phyloP scores from a whole-genome alignment of 2,888 invertebrate genomes.

The Drosophila atroscutellata region DNA sequence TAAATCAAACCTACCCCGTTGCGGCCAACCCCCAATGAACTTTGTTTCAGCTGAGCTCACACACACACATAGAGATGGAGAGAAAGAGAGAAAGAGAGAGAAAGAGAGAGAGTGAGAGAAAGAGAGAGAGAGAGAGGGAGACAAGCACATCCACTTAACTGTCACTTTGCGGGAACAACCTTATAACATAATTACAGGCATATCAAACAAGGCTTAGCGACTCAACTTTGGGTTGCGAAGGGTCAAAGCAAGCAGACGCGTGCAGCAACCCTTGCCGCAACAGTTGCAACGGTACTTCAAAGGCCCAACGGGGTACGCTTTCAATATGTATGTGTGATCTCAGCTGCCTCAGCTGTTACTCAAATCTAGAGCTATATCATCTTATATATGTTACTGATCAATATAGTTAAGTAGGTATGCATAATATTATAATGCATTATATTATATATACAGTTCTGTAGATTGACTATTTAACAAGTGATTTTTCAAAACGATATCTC shows the following conservation, averaged over 20 bases:
- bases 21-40: slow-evolving; percentile 41
- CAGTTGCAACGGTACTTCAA: slow-evolving; percentile 16
- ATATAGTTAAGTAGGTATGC: background rate
- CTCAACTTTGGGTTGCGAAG: slow-evolving; percentile 22
- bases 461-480: background rate
- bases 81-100: background rate
- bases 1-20: slow-evolving; percentile 54
- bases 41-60: slow-evolving; percentile 20
- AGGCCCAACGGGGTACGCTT: background rate
- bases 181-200: slow-evolving; percentile 79
- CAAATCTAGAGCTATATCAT: background rate
- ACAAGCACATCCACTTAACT: slow-evolving; percentile 65
- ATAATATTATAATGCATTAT: too few species aligned
- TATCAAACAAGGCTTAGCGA: slow-evolving; percentile 73
- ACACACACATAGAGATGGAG: slow-evolving; percentile 7
- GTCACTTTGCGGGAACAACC: slow-evolving; percentile 69
- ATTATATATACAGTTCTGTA: background rate
- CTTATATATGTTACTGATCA: background rate
- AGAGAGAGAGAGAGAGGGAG: background rate
- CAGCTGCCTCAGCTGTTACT: background rate
- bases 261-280: slow-evolving; percentile 34
- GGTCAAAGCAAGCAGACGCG: slow-evolving; percentile 31
- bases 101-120: background rate
- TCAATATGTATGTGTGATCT: background rate
- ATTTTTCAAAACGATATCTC: background rate